Conservation (phyloP, 2,888 invertebrate genomes). For the Gymnocheta viridis region DNA sequence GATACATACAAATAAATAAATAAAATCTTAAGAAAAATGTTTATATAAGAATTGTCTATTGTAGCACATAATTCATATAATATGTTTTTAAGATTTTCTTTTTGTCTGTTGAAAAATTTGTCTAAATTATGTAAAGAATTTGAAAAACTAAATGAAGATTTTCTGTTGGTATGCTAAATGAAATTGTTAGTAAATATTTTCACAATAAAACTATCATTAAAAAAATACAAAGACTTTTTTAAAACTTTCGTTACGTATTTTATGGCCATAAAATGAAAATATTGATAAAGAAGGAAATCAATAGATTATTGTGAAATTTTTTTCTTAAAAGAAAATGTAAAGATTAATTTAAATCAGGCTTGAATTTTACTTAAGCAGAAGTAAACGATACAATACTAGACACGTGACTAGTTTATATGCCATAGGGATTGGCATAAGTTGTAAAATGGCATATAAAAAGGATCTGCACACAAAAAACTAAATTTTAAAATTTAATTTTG, state of each 20-base stretch:
- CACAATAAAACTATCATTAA: neutral
- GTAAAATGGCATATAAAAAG: too few relatives aligned
- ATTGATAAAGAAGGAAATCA: neutral
- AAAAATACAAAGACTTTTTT: slow-evolving; percentile 15
- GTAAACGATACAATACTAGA: too few relatives aligned
- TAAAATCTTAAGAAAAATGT: slow-evolving; percentile 41
- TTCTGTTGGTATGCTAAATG: slow-evolving; percentile 27
- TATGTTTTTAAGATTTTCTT: slow-evolving; percentile 38
- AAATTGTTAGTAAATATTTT: slow-evolving; percentile 47
- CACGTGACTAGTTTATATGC: too few relatives aligned
- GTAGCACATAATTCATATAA: neutral
- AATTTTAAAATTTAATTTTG: too few relatives aligned
- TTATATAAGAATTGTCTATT: slow-evolving; percentile 42
- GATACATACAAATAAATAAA: slow-evolving; percentile 13
- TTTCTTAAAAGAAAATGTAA: too few relatives aligned
- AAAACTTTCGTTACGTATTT: neutral
- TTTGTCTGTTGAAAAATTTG: slow-evolving; percentile 7
- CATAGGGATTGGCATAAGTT: too few relatives aligned
- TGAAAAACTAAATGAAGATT: slow-evolving; percentile 49
- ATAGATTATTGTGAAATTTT: neutral
- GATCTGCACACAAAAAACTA: too few relatives aligned
- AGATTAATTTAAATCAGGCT: too few relatives aligned
- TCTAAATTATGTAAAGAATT: slow-evolving; percentile 47
- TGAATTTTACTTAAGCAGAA: too few relatives aligned
- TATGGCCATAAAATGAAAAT: neutral